These are phyloP conservation scores for Sminthurides aquaticus DNA, from an alignment of 2,888 invertebrate genomes.

Conservation along the genomic window DNA sequence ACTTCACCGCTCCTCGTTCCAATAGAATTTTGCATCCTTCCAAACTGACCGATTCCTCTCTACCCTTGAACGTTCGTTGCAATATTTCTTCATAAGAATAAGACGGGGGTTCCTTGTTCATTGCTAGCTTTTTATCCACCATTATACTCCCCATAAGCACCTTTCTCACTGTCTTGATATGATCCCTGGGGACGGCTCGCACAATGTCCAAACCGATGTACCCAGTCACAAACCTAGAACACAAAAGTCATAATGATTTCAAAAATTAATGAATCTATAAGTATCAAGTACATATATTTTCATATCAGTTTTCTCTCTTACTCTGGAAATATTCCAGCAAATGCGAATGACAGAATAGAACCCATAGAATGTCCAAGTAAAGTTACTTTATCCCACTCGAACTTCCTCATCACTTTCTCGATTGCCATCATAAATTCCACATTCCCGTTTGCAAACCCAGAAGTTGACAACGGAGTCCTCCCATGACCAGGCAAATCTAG, in stretches of 20 bases:
- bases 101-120: slow-evolving; percentile 22
- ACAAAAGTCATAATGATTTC: background rate
- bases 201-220: slow-evolving; percentile 38
- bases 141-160: slow-evolving; percentile 18
- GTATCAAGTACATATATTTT: background rate
- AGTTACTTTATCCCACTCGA: slow-evolving; percentile 33
- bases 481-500: slow-evolving; percentile 40
- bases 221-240: slow-evolving; percentile 25
- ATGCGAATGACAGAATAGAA: slow-evolving; percentile 33
- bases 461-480: slow-evolving; percentile 25
- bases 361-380: slow-evolving; percentile 39
- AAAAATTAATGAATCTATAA: slow-evolving; percentile 6
- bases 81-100: slow-evolving; percentile 35
- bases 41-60: slow-evolving; percentile 26
- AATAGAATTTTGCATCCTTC: slow-evolving; percentile 33
- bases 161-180: slow-evolving; percentile 9
- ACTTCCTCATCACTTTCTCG: slow-evolving; percentile 28
- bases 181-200: slow-evolving; percentile 24
- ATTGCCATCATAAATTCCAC: slow-evolving; percentile 30
- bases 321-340: slow-evolving; percentile 31
- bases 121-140: slow-evolving; percentile 30
- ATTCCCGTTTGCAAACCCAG: slow-evolving; percentile 27
- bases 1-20: slow-evolving; percentile 27
- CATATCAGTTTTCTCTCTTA: slow-evolving; percentile 18
- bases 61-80: slow-evolving; percentile 23